Evolutionary conservation across 2,888 invertebrate species (phyloP).

Genomic region (Chelonus formosanus): DNA sequence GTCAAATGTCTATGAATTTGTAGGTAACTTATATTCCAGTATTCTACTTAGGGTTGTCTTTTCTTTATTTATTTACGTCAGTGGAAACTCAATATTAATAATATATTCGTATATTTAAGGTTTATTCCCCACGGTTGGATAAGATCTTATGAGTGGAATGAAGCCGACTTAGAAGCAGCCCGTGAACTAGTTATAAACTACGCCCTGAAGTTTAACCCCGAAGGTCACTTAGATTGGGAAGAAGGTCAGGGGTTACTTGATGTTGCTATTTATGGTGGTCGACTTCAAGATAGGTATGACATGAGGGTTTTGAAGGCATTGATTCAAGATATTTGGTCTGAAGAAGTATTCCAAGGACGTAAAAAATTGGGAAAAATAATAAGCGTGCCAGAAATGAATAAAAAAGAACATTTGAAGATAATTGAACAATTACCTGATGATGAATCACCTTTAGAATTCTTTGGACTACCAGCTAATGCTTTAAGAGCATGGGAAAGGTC

Average conservation of each 20-base stretch:
- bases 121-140: constrained; percentile 77
- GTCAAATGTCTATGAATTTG: too few relatives aligned
- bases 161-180: constrained; percentile 81
- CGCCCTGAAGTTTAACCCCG: constrained; percentile 48
- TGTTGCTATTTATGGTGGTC: constrained; percentile 85
- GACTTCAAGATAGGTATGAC: constrained; percentile 83
- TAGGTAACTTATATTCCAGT: too few relatives aligned
- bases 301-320: constrained; percentile 74
- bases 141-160: constrained; percentile 87
- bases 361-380: constrained; percentile 66
- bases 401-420: constrained; percentile 73
- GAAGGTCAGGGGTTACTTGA: constrained; percentile 80
- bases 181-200: constrained; percentile 70
- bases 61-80: too few relatives aligned
- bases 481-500: constrained; percentile 84
- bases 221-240: constrained; percentile 70
- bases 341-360: constrained; percentile 68
- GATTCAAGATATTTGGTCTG: constrained; percentile 66
- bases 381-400: constrained; percentile 47
- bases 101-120: constrained; percentile 34
- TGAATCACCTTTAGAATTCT: constrained; percentile 76
- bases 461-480: constrained; percentile 89
- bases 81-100: background rate
- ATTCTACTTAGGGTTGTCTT: too few relatives aligned
- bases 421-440: constrained; percentile 76